phyloP scores from a whole-genome alignment of 2,113 vertebrate species.

The Phylloscopus trochiloides region DNA sequence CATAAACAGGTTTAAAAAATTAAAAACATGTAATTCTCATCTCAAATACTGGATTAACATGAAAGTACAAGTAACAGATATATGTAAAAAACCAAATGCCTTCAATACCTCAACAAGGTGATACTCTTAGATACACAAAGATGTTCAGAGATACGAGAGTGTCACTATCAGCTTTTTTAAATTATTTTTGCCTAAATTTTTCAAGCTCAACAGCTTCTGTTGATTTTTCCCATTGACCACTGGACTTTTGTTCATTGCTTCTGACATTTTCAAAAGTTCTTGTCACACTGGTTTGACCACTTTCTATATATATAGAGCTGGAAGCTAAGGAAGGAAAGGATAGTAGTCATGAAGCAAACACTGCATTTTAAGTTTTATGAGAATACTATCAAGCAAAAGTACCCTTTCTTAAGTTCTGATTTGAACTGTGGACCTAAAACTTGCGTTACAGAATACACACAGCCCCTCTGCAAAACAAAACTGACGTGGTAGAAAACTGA shows the following conservation, averaged over 20 bases:
- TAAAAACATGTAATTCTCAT: neutral
- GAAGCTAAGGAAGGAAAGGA: constrained; percentile 70
- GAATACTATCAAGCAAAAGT: neutral
- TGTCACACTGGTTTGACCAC: constrained; percentile 44
- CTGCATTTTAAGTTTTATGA: neutral
- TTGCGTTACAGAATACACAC: neutral
- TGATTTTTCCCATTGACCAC: constrained; percentile 59
- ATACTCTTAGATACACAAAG: neutral
- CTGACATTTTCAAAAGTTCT: constrained; percentile 58
- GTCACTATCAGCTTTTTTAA: neutral
- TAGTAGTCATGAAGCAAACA: neutral
- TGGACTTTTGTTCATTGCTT: constrained; percentile 35
- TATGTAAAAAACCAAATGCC: neutral
- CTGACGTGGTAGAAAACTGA: neutral
- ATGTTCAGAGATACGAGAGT: neutral
- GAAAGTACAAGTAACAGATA: neutral
- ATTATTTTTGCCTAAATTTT: constrained; percentile 81
- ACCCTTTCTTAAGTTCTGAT: neutral
- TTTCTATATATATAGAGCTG: constrained; percentile 67
- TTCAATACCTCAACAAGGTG: neutral
- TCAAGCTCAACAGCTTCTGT: constrained; percentile 83
- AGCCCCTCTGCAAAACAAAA: accelerated
- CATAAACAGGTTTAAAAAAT: neutral
- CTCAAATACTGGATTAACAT: neutral
- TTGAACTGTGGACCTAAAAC: neutral